These are phyloP conservation scores for Cisticola juncidis DNA, from an alignment of 2,113 vertebrate genomes.

Conservation along the genomic window DNA sequence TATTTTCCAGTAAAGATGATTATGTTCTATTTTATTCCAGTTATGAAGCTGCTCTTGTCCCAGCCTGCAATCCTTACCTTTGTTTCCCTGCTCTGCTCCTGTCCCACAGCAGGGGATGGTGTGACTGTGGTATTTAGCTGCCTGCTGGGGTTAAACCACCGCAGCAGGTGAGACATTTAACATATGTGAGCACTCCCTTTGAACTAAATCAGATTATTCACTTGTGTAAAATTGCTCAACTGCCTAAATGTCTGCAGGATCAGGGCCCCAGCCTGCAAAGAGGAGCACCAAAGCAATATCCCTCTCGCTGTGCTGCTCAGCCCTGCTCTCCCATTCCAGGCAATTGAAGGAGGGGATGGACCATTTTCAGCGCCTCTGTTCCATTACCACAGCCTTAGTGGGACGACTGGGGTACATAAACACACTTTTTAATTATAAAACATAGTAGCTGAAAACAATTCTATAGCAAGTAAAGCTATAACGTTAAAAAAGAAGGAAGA, in stretches of 20 bases:
- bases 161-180: slow-evolving; percentile 44
- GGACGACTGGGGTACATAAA: slow-evolving; percentile 45
- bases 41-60: neutral
- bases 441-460: neutral
- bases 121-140: neutral
- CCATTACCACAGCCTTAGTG: slow-evolving; percentile 35
- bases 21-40: neutral
- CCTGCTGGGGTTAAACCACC: neutral
- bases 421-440: slow-evolving; percentile 67
- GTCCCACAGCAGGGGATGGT: neutral
- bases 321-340: slow-evolving; percentile 44
- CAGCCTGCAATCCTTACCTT: neutral
- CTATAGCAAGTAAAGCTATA: neutral
- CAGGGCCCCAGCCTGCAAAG: slow-evolving; percentile 28
- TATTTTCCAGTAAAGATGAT: neutral
- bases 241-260: slow-evolving; percentile 44
- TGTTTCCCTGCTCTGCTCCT: neutral
- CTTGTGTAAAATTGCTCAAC: slow-evolving; percentile 53
- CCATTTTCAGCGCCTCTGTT: neutral
- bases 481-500: neutral
- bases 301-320: slow-evolving; percentile 57
- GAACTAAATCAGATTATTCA: slow-evolving; percentile 64
- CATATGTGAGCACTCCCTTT: slow-evolving; percentile 43
- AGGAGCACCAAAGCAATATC: slow-evolving; percentile 62
- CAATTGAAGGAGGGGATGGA: slow-evolving; percentile 36